Percentiles rank a stretch among this genome's conserved stretches.
These are phyloP conservation scores for Orestias chungarensis DNA, from an alignment of 2,797 vertebrate species.

Conservation along the genomic window DNA sequence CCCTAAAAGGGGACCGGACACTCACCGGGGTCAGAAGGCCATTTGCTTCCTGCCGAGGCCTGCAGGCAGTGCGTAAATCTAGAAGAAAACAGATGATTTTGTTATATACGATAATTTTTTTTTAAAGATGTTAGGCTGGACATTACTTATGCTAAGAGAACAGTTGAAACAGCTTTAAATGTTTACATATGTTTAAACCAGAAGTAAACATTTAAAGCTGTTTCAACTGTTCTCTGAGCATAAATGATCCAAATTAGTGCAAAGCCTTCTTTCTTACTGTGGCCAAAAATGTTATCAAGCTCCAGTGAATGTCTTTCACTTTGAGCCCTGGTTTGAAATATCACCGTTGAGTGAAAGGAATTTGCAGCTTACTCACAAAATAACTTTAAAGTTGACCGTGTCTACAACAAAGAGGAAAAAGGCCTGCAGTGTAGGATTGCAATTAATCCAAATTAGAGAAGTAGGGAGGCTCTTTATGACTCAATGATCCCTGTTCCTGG, in stretches of 20 bases:
- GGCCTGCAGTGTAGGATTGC: neutral
- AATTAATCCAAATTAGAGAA: neutral
- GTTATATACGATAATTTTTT: no score
- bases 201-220: slow-evolving; percentile 7
- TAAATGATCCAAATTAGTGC: neutral
- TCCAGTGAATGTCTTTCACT: slow-evolving; percentile 32
- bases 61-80: slow-evolving; percentile 47
- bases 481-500: neutral
- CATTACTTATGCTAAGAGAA: no score
- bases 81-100: slow-evolving; percentile 15
- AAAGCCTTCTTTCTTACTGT: neutral
- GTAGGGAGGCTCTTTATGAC: neutral
- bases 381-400: slow-evolving; percentile 31
- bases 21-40: slow-evolving; percentile 89
- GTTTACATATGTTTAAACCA: slow-evolving; percentile 6
- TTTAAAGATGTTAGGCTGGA: neutral
- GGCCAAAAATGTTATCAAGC: slow-evolving; percentile 8
- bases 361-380: slow-evolving; percentile 20
- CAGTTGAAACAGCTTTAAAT: no score
- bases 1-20: slow-evolving; percentile 87
- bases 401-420: slow-evolving; percentile 19
- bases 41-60: slow-evolving; percentile 90
- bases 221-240: neutral
- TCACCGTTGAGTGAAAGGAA: slow-evolving; percentile 34
- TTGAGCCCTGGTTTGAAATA: slow-evolving; percentile 51